A percentile compares a stretch with the other conserved stretches of the same genome.
Evolutionary conservation across 2,797 vertebrate species (phyloP).

Genomic region (Centropyge bicolor): DNA sequence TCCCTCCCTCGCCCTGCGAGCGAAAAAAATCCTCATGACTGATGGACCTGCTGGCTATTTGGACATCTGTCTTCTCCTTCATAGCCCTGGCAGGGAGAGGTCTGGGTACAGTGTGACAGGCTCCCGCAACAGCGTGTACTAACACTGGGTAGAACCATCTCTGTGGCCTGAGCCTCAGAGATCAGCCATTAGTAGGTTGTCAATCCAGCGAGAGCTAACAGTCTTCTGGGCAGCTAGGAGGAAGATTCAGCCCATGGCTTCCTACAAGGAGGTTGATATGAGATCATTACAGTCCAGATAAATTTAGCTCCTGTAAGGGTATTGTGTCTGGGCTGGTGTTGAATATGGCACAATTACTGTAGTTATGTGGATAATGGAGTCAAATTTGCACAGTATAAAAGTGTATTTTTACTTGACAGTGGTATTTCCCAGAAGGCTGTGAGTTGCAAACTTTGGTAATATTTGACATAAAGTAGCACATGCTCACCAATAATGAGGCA

Average conservation of each 20-base stretch:
- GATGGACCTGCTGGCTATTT: conserved; percentile 80
- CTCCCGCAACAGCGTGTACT: conserved; percentile 69
- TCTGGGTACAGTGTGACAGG: conserved; percentile 74
- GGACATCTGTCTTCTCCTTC: conserved; percentile 83
- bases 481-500: conserved; percentile 42
- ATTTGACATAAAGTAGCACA: conserved; percentile 46
- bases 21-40: conserved; percentile 69
- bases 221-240: conserved; percentile 71
- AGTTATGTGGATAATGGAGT: conserved; percentile 72
- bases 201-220: conserved; percentile 73
- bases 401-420: conserved; percentile 64
- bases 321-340: conserved; percentile 53
- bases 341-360: conserved; percentile 71
- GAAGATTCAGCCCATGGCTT: conserved; percentile 63
- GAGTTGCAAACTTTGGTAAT: conserved; percentile 52
- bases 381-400: conserved; percentile 53
- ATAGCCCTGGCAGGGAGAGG: conserved; percentile 67
- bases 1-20: conserved; percentile 35
- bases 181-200: conserved; percentile 83
- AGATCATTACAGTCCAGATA: conserved; percentile 78
- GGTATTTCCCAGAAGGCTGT: conserved; percentile 25
- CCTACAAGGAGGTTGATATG: conserved; percentile 67
- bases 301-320: conserved; percentile 71
- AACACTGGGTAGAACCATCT: conserved; percentile 74
- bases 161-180: conserved; percentile 72